Evolutionary conservation across 2,888 invertebrate genomes (phyloP).

Genomic region (Synanthedon andrenaeformis): DNA sequence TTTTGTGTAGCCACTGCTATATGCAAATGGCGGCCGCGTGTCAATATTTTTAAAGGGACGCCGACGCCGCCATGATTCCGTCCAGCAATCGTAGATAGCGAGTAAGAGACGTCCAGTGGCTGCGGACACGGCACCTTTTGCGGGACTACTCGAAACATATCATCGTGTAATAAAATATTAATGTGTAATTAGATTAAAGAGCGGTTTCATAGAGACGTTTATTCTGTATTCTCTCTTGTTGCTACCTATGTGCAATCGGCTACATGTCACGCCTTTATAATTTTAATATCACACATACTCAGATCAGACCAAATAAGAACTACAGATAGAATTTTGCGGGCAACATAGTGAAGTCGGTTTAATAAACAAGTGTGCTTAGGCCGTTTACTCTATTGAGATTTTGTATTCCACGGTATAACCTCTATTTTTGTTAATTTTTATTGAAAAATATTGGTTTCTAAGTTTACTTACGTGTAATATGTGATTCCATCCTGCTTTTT

Average conservation of each 20-base stretch:
- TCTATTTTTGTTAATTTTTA: too few relatives aligned
- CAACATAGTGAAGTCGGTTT: too few relatives aligned
- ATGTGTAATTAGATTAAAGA: slow-evolving; percentile 67
- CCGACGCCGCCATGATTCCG: slow-evolving; percentile 68
- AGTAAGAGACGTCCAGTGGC: slow-evolving; percentile 71
- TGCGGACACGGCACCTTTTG: slow-evolving; percentile 69
- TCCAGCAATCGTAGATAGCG: slow-evolving; percentile 71
- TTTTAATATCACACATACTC: neutral
- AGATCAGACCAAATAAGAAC: too few relatives aligned
- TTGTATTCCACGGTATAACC: too few relatives aligned
- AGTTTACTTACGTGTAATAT: too few relatives aligned
- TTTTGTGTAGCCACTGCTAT: slow-evolving; percentile 12
- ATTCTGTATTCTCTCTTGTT: slow-evolving; percentile 64
- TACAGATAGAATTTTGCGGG: too few relatives aligned
- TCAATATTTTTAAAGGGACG: slow-evolving; percentile 24
- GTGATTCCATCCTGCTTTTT: too few relatives aligned
- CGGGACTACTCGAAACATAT: slow-evolving; percentile 81
- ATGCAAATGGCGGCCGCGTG: slow-evolving; percentile 9
- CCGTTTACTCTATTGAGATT: too few relatives aligned
- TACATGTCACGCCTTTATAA: slow-evolving; percentile 53
- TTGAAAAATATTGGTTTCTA: too few relatives aligned
- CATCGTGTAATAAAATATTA: slow-evolving; percentile 76
- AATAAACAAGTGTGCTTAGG: too few relatives aligned
- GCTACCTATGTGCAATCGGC: slow-evolving; percentile 57
- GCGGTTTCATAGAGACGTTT: slow-evolving; percentile 71